Evolutionary conservation across 1,140 invertebrate genomes (phyloP).

Genomic region (Palaemon carinicauda): DNA sequence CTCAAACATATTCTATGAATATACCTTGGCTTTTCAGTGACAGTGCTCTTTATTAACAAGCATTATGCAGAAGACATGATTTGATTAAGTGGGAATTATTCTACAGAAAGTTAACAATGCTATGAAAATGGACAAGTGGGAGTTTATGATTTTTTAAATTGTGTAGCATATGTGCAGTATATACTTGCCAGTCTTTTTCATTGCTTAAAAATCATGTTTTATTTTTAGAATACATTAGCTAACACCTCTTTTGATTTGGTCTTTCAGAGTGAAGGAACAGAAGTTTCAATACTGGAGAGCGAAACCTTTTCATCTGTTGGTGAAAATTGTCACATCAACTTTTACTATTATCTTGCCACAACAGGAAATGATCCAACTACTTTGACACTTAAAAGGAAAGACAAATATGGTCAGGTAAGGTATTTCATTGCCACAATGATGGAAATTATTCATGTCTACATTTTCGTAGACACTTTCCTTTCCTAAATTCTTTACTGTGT

Average conservation of each 20-base stretch:
- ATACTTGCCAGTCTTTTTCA: not conserved
- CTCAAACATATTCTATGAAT: no score
- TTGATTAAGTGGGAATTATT: no score
- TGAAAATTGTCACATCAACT: not conserved
- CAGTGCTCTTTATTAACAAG: no score
- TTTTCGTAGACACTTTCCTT: not conserved
- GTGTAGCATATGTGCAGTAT: no score
- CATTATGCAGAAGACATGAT: no score
- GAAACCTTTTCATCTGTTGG: slow-evolving; percentile 23
- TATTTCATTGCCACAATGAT: not conserved
- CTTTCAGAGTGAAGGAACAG: not conserved
- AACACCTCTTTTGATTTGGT: not conserved
- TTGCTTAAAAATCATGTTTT: not conserved
- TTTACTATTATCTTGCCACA: slow-evolving; percentile 16
- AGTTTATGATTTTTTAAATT: no score
- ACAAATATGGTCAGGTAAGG: slow-evolving; percentile 27
- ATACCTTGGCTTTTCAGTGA: no score
- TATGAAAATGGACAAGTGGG: no score
- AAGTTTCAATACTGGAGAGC: slow-evolving; percentile 15
- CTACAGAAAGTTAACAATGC: no score
- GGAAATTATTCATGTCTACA: not conserved
- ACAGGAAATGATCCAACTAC: not conserved
- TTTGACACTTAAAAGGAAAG: slow-evolving; percentile 3
- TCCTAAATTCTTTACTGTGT: not conserved
- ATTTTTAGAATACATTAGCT: not conserved